phyloP scores from a whole-genome alignment of 2,113 vertebrate species.

The Montifringilla adamsi region DNA sequence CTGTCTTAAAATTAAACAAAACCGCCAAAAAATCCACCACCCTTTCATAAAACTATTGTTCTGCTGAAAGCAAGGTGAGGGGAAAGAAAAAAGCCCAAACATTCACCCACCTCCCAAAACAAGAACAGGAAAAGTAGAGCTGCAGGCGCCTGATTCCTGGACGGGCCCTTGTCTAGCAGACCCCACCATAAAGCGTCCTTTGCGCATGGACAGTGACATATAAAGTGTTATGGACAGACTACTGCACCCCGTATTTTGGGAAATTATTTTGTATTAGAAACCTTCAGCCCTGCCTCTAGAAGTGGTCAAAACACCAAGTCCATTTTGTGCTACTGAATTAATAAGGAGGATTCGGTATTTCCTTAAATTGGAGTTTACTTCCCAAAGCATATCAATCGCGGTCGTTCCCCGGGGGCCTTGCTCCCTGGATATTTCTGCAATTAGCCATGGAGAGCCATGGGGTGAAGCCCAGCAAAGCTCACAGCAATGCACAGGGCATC shows the following conservation, averaged over 20 bases:
- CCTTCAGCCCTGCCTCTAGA: not conserved
- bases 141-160: not conserved
- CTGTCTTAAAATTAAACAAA: not conserved
- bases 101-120: not conserved
- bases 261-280: not conserved
- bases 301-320: not conserved
- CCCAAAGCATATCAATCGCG: fast-evolving
- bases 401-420: fast-evolving
- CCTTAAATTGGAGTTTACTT: not conserved
- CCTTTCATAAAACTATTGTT: conserved; percentile 6
- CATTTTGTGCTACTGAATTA: not conserved
- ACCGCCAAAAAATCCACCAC: not conserved
- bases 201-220: not conserved
- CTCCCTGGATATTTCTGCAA: not conserved
- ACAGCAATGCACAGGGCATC: not conserved
- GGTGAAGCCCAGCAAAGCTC: not conserved
- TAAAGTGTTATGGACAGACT: not conserved
- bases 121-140: conserved; percentile 31
- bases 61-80: not conserved
- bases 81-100: not conserved
- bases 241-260: not conserved
- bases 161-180: conserved; percentile 6
- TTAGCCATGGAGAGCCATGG: not conserved
- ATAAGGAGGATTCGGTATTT: not conserved
- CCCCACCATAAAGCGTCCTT: not conserved